Percentiles rank a stretch among this genome's conserved stretches.
phyloP scores from a whole-genome alignment of 2,888 invertebrate species.

The Drosophila diplacantha region DNA sequence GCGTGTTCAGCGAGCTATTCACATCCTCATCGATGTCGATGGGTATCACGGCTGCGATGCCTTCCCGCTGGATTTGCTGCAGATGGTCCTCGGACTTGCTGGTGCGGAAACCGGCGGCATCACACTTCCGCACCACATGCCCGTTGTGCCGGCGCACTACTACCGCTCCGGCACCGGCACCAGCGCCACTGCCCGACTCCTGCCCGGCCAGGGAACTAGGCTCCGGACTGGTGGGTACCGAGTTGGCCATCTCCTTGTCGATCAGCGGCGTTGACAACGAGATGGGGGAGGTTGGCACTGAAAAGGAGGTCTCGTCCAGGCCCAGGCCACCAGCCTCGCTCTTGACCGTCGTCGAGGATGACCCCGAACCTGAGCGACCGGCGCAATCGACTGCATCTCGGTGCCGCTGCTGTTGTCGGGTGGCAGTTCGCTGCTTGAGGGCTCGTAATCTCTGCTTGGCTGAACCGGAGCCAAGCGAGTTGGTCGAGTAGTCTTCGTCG shows the following conservation, averaged over 20 bases:
- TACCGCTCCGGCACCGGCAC: conserved; percentile 47
- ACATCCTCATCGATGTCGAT: conserved; percentile 96
- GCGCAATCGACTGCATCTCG: conserved; percentile 69
- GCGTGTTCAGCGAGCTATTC: conserved; percentile 93
- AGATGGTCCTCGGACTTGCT: conserved; percentile 95
- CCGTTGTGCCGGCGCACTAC: conserved; percentile 79
- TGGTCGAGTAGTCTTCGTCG: conserved; percentile 72
- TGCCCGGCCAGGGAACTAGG: conserved; percentile 67
- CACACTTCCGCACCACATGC: conserved; percentile 78
- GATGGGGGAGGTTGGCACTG: conserved; percentile 79
- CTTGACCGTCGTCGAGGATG: conserved; percentile 78
- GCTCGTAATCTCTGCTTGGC: conserved; percentile 71
- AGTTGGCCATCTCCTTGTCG: conserved; percentile 79
- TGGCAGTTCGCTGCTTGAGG: conserved; percentile 67
- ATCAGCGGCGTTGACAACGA: conserved; percentile 78
- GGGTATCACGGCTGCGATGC: conserved; percentile 87
- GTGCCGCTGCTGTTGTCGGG: conserved; percentile 59
- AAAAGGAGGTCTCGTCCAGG: conserved; percentile 76
- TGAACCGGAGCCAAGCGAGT: conserved; percentile 69
- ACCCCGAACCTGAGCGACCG: conserved; percentile 58
- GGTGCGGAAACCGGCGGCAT: conserved; percentile 87
- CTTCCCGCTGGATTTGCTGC: conserved; percentile 81
- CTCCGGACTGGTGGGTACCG: conserved; percentile 85
- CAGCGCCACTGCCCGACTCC: conserved; percentile 78
- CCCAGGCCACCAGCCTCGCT: conserved; percentile 65